Conservation (phyloP, 2,113 vertebrate species). For the Tauraco erythrolophus region DNA sequence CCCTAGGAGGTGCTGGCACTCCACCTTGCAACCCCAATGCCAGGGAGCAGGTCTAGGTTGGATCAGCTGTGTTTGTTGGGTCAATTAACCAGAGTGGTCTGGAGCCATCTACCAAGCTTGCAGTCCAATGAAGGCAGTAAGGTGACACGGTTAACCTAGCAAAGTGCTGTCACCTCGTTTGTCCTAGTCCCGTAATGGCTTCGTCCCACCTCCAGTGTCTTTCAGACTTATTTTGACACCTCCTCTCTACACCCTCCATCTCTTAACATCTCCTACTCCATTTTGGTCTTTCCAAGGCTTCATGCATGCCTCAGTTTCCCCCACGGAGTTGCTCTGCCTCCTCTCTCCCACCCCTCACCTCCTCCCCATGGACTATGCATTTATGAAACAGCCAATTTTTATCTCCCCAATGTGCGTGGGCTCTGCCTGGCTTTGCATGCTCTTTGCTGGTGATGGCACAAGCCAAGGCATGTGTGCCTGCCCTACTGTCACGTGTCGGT, state of each 20-base stretch:
- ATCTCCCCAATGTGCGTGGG: accelerated
- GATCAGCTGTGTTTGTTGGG: neutral
- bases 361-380: neutral
- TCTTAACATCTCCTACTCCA: neutral
- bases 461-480: neutral
- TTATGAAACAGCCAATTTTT: neutral
- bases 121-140: neutral
- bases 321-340: neutral
- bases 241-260: neutral
- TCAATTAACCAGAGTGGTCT: neutral
- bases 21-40: accelerated
- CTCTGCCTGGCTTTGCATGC: neutral
- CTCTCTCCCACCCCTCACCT: neutral
- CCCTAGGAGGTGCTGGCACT: neutral
- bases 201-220: neutral
- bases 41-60: neutral
- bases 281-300: neutral
- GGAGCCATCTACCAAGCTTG: neutral
- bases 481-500: accelerated
- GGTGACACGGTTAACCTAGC: neutral
- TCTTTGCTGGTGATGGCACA: neutral
- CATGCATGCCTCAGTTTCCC: neutral
- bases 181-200: neutral
- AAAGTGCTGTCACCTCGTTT: neutral
- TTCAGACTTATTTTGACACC: neutral